Base-by-base conservation (phyloP, 2,113 vertebrate genomes). In the Cynopterus brachyotis region DNA sequence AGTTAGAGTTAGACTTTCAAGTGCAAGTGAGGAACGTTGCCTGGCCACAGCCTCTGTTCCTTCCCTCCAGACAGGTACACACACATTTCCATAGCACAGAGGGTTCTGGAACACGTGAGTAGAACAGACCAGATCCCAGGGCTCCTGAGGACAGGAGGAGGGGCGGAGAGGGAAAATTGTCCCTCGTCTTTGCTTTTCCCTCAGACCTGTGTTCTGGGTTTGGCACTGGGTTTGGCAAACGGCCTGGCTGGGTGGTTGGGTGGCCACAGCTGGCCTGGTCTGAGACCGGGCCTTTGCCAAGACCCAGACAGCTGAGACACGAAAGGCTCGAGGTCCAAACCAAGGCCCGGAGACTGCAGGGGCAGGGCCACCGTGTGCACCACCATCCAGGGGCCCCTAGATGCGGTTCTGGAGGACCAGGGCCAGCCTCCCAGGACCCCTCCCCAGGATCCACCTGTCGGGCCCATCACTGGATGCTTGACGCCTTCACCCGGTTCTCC, bases 51-150 rank as follows among this genome's bases (percentile, higher is more conserved):
- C 16, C 30, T 60, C 62, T 30, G 32, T 37, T 22, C 47, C 55
- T 42, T 69, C 17, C 42, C 30, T 69, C 67, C 66, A 70, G 69
- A 45, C 15, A 19, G 20, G 40, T 20, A 0, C 8, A 40, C n/a
- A 64, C 28, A 15, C 30, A 28, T 40, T 62, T 72, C 53, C 20
- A 55, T 0, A 5, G 35, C 7, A 55, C 17, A 53, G 60, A 85
- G 64, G 11, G 16, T 64, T 95, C 85, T 72, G 87, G 88, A 92
- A 91, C 73, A 73, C 24, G 28, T 80, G 84, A 73, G 45, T 70
- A 75, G 75, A 59, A 57, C 50, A 64, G 11, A 76, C 19, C 16
- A 57, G 73, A 55, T 20, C 12, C 55, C 53, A 5, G 6, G 72
- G 53, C 22, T 64, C 42, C 50, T 9, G 64, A 40, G 30, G 37